Conservation (phyloP, 1,140 invertebrate genomes). For the Saxidomus purpurata region DNA sequence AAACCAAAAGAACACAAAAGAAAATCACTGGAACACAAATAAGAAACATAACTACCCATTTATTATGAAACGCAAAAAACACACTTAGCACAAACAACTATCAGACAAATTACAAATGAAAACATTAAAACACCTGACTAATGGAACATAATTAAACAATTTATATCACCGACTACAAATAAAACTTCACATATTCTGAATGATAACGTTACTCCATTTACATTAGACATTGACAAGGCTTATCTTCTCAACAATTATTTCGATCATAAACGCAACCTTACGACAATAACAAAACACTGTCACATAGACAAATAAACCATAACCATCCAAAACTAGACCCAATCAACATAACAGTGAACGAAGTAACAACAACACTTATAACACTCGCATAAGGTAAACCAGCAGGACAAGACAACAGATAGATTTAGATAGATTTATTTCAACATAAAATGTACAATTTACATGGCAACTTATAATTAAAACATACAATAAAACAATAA, state of each 20-base stretch:
- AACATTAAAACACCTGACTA: not conserved
- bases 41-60: not conserved
- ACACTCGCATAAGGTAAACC: not conserved
- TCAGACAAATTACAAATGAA: not conserved
- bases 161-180: not conserved
- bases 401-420: too few relatives aligned
- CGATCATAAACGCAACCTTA: not conserved
- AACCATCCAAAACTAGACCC: not conserved
- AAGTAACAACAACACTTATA: not conserved
- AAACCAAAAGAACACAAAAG: not conserved
- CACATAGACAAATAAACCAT: not conserved
- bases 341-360: not conserved
- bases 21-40: not conserved
- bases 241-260: not conserved
- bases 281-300: not conserved
- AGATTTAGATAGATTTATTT: too few relatives aligned
- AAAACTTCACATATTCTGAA: not conserved
- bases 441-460: too few relatives aligned
- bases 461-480: too few relatives aligned
- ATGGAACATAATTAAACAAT: not conserved
- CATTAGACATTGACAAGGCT: not conserved
- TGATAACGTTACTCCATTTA: not conserved
- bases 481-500: too few relatives aligned
- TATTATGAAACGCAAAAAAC: not conserved
- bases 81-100: not conserved